Evolutionary conservation across 2,888 invertebrate species (phyloP).

Genomic region (Lomographa bimaculata): DNA sequence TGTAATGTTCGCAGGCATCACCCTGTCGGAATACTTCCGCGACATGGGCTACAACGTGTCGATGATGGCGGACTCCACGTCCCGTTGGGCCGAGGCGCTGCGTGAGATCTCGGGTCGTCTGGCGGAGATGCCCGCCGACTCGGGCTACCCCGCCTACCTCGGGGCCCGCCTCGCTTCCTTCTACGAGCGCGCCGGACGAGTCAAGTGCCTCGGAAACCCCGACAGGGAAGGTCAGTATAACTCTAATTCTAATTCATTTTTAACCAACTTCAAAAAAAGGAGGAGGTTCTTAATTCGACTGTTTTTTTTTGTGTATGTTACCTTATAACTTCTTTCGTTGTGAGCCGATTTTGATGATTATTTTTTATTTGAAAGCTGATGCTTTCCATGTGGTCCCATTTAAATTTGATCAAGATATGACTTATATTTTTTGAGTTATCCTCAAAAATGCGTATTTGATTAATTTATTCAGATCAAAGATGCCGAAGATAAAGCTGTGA

Average conservation of each 20-base stretch:
- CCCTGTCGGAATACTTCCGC: slow-evolving; percentile 99
- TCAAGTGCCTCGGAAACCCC: slow-evolving; percentile 98
- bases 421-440: too few relatives aligned
- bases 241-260: background rate
- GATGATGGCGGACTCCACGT: slow-evolving; percentile 99
- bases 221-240: slow-evolving; percentile 90
- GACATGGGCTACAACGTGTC: slow-evolving; percentile 99
- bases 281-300: too few relatives aligned
- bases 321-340: too few relatives aligned
- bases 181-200: slow-evolving; percentile 99
- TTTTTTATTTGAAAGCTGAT: too few relatives aligned
- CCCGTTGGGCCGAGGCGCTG: slow-evolving; percentile 99
- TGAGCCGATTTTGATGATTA: too few relatives aligned
- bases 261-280: background rate
- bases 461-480: background rate
- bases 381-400: too few relatives aligned
- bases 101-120: slow-evolving; percentile 99
- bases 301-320: too few relatives aligned
- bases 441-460: too few relatives aligned
- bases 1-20: slow-evolving; percentile 91
- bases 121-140: slow-evolving; percentile 99
- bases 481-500: too few relatives aligned
- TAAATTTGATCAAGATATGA: too few relatives aligned
- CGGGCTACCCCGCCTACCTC: slow-evolving; percentile 99
- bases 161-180: slow-evolving; percentile 99